These are phyloP conservation scores for Dasyprocta punctata DNA, from an alignment of 2,113 vertebrate genomes.

Conservation along the genomic window DNA sequence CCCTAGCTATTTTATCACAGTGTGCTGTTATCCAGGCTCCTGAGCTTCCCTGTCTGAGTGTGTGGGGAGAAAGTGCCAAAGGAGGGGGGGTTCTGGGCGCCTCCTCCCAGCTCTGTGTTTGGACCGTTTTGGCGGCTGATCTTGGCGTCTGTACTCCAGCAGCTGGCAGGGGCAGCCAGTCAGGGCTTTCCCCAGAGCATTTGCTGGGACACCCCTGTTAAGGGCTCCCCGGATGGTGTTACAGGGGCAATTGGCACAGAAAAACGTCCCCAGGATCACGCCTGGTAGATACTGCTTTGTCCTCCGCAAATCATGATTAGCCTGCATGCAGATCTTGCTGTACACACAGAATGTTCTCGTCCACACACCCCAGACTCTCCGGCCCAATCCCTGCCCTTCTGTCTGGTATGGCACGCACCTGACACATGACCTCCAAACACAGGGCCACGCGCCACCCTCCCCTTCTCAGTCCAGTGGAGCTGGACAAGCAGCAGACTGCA, in stretches of 20 bases:
- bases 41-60: accelerated
- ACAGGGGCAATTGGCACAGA: accelerated
- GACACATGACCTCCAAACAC: neutral
- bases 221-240: too few relatives aligned
- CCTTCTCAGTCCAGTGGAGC: neutral
- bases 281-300: too few relatives aligned
- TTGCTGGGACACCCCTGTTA: too few relatives aligned
- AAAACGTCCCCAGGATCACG: neutral
- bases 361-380: accelerated
- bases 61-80: accelerated
- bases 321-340: accelerated
- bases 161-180: too few relatives aligned
- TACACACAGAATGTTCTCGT: accelerated
- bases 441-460: too few relatives aligned
- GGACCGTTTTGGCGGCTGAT: neutral
- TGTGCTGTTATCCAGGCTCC: accelerated
- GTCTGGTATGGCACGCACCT: neutral
- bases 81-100: accelerated
- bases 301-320: accelerated
- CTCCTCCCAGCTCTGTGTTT: neutral
- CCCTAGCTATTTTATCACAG: neutral
- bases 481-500: neutral
- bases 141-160: neutral
- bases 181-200: too few relatives aligned
- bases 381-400: too few relatives aligned